Evolutionary conservation across 1,140 invertebrate species (phyloP).

Genomic region (Teleogryllus occipitalis): DNA sequence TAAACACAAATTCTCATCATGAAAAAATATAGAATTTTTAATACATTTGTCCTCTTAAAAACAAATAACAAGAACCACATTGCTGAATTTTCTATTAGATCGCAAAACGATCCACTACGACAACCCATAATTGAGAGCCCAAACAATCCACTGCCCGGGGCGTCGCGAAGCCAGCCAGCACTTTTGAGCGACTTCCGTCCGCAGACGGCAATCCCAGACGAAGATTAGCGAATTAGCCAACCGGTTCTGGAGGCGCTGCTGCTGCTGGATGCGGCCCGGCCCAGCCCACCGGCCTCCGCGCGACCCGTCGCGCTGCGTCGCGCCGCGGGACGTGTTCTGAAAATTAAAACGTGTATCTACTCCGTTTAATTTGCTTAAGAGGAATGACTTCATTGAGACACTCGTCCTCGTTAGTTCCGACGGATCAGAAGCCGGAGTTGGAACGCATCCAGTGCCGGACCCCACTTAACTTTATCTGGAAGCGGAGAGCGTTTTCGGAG

Average conservation of each 20-base stretch:
- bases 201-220: background rate
- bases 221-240: background rate
- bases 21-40: no score
- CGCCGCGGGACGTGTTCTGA: background rate
- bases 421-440: background rate
- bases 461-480: background rate
- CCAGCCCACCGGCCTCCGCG: no score
- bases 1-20: no score
- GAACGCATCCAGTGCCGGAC: background rate
- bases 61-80: no score
- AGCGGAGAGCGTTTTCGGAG: background rate
- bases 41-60: no score
- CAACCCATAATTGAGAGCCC: no score
- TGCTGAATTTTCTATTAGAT: no score
- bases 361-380: slow-evolving; percentile 5
- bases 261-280: no score
- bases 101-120: no score
- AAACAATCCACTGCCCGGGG: no score
- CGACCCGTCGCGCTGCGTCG: background rate
- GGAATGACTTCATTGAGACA: background rate
- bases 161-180: background rate
- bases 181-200: background rate
- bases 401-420: background rate
- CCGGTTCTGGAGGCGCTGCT: background rate
- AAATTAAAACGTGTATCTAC: slow-evolving; percentile 1